Base-by-base conservation (phyloP, 2,797 vertebrate genomes). In the Lindbergichthys nudifrons region DNA sequence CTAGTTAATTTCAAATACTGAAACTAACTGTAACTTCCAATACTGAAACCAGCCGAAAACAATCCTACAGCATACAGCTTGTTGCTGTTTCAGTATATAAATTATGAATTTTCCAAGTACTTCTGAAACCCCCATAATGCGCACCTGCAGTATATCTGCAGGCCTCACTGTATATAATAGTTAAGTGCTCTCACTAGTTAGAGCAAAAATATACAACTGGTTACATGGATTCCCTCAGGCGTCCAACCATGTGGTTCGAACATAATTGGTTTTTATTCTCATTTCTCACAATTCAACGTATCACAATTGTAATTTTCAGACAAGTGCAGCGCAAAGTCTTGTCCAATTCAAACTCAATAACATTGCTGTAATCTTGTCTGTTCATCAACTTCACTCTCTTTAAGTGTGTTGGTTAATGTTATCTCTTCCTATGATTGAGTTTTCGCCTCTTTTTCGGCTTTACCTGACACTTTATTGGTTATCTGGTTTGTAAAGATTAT, bases 401-500 rank as follows among this genome's bases (percentile, higher is more conserved):
- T 92, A 93, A 93, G 94, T 93, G 85, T 92, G 93, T 96, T 95
- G 96, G 96, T 97, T 96, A 96, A 97, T 96, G 95, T 97, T 96
- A 95, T 96, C 94, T 95, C 94, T 95, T 95, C 92, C 89, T 95
- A 87, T 98, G 95, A 98, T 98, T 98, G 94, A 96, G 97, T 99
- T 98, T 97, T 96, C 94, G 88, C 93, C 96, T 97, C 96, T 97
- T 97, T 98, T 97, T 97, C 96, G 90, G 96, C 95, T 97, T 96
- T 96, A 96, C 95, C 97, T 96, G 96, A 96, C 96, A 96, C 98
- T 96, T 93, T 92, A 95, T 95, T 95, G 93, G 96, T 97, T 96
- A 99, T 98, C 96, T 92, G 93, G 96, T 99, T 99, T 98, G 96
- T 95, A 95, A 96, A 97, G 97, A 98, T 96, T 96, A 98, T 96